Conservation (phyloP, 2,888 invertebrate species). For the Cryptophagus acutangulus region DNA sequence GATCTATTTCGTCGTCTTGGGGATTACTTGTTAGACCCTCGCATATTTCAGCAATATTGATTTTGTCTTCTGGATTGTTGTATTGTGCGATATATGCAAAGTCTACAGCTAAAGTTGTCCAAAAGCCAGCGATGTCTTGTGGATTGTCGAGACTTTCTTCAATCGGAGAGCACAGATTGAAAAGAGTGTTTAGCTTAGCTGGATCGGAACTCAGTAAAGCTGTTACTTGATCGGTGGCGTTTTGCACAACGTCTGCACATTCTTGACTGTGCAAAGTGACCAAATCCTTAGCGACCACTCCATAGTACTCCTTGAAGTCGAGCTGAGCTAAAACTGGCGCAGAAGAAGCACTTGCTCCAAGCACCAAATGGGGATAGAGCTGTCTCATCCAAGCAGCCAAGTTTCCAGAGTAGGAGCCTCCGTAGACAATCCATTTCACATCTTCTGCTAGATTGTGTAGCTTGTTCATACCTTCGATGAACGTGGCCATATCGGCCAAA, state of each 20-base stretch:
- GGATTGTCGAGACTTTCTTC: conserved; percentile 53
- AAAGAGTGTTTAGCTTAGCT: conserved; percentile 51
- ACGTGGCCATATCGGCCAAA: conserved; percentile 46
- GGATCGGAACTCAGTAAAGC: neutral
- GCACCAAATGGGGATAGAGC: conserved; percentile 57
- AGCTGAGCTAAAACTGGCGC: conserved; percentile 56
- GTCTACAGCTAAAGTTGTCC: conserved; percentile 72
- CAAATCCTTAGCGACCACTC: neutral
- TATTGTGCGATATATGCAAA: conserved; percentile 91
- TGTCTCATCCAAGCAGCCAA: conserved; percentile 58
- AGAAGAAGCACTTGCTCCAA: conserved; percentile 56
- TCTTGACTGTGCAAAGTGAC: conserved; percentile 7
- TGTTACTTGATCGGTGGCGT: conserved; percentile 3
- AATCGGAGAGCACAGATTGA: conserved; percentile 73
- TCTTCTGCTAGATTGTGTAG: conserved; percentile 15
- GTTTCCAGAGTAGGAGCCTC: conserved; percentile 57
- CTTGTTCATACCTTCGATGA: conserved; percentile 36
- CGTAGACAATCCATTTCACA: conserved; percentile 47
- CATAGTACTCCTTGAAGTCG: conserved; percentile 34
- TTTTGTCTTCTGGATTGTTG: conserved; percentile 69
- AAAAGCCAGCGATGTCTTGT: conserved; percentile 72
- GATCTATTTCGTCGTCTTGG: conserved; percentile 57
- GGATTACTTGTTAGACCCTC: conserved; percentile 63
- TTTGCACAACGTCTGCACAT: conserved; percentile 9
- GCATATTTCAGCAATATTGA: conserved; percentile 78